Conservation (phyloP, 1,140 invertebrate species). For the Drosophila kepulauana region DNA sequence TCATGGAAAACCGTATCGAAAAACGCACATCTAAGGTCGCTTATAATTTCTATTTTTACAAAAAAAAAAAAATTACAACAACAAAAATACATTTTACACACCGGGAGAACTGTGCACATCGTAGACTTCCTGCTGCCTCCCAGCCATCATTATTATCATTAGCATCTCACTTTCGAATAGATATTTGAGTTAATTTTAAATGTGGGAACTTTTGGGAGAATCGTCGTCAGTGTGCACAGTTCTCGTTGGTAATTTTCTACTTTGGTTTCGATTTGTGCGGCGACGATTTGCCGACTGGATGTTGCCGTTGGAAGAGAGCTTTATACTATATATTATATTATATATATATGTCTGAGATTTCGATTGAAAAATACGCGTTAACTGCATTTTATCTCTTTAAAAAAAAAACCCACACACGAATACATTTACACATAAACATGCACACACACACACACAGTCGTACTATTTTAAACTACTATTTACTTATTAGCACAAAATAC, state of each 20-base stretch:
- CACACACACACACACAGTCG: slow-evolving; percentile 30
- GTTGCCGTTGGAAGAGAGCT: slow-evolving; percentile 45
- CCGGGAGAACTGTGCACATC: slow-evolving; percentile 62
- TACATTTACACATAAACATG: slow-evolving; percentile 13
- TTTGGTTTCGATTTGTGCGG: slow-evolving; percentile 63
- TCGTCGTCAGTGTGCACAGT: slow-evolving; percentile 48
- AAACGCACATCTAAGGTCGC: slow-evolving; percentile 75
- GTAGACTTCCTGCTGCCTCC: not conserved
- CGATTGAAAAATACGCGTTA: slow-evolving; percentile 29
- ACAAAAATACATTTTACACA: slow-evolving; percentile 32
- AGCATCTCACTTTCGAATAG: not conserved
- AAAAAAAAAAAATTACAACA: too few relatives aligned
- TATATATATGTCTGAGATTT: slow-evolving; percentile 14
- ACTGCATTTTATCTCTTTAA: slow-evolving; percentile 37
- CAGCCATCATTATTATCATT: not conserved
- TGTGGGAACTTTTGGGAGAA: not conserved
- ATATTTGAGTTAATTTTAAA: slow-evolving; percentile 1
- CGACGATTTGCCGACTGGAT: slow-evolving; percentile 50
- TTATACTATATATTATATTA: slow-evolving; percentile 10
- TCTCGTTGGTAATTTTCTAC: slow-evolving; percentile 46
- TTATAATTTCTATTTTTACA: slow-evolving; percentile 80
- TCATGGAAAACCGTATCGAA: slow-evolving; percentile 78
- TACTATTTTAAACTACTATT: slow-evolving; percentile 16
- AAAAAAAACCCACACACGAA: slow-evolving; percentile 1
- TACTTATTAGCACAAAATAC: slow-evolving; percentile 32